Conservation (phyloP, 2,888 invertebrate genomes). For the Gerosis bhagava region DNA sequence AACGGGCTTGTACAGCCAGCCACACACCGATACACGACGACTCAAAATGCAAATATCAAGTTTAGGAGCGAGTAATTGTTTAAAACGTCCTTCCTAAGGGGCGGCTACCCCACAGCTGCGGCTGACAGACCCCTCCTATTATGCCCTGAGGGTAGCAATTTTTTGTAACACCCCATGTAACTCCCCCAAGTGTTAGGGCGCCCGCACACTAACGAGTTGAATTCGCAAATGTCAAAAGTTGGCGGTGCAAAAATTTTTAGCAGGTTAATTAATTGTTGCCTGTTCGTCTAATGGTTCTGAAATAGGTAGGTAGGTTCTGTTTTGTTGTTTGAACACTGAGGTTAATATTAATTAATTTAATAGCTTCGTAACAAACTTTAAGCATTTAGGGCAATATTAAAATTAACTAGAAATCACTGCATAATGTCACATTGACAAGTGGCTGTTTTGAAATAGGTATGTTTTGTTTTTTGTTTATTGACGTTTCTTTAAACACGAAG, state of each 20-base stretch:
- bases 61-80: constrained; percentile 56
- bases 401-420: too few relatives aligned
- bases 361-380: too few relatives aligned
- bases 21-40: constrained; percentile 33
- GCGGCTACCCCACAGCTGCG: constrained; percentile 51
- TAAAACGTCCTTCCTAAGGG: constrained; percentile 43
- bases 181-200: constrained; percentile 31
- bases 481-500: too few relatives aligned
- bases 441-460: too few relatives aligned
- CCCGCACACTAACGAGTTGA: constrained; percentile 21
- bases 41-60: constrained; percentile 53
- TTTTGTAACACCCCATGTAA: constrained; percentile 66
- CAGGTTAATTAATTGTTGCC: constrained; percentile 18
- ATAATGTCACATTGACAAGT: too few relatives aligned
- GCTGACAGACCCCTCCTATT: constrained; percentile 58
- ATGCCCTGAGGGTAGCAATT: constrained; percentile 60
- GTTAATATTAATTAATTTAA: too few relatives aligned
- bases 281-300: constrained; percentile 16
- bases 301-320: too few relatives aligned
- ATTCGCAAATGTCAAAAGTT: constrained; percentile 23
- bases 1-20: constrained; percentile 24
- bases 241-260: constrained; percentile 16
- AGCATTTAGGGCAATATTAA: too few relatives aligned
- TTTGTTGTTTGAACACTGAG: too few relatives aligned
- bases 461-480: too few relatives aligned